Evolutionary conservation across 2,888 invertebrate species (phyloP), one percentile per base, ranked within the genome.

Genomic region (Apoderus coryli): DNA sequence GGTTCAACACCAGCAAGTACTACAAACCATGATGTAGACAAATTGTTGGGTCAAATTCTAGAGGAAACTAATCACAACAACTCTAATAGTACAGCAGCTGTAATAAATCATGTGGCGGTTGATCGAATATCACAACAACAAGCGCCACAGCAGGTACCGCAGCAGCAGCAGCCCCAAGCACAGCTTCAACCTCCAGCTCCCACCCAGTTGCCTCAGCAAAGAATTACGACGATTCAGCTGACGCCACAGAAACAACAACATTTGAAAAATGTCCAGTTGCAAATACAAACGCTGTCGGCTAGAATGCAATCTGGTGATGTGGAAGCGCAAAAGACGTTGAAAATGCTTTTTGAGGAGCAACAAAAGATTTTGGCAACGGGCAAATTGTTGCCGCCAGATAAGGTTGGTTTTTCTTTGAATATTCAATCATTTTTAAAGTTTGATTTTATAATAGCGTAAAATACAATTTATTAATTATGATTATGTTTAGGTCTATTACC

Each of bases 201-300:
- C n/a, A n/a, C n/a, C n/a, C n/a, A n/a, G n/a, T n/a, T n/a, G n/a
- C 19, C 19, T 6, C 47, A 49, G 16, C 72, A 74, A 37, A 63
- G 72, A 37, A 72, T 77, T 31, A 77, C 76, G 48, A 76, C 76
- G 6, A 77, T 79, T 40, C 77, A 78, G 45, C 53, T 80, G 27
- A 76, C 76, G 10, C 72, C 74, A 7, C 76, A 77, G 45, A 78
- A 77, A 46, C 78, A 79, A 48, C 55, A 67, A 54, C 60, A 62
- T 43, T 47, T 74, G 37, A 68, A 70, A 46, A 65, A 64, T 33
- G 67, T 77, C 6, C 75, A 76, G 52, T 59, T 69, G 44, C 77
- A 79, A 54, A 76, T 81, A 30, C 71, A 73, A 48, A 64, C 67
- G 27, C 56, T 80, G 30, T 64, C 68, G 22, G 61, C 65, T 10